Conservation (phyloP, 2,113 vertebrate genomes). For the Scomber scombrus region DNA sequence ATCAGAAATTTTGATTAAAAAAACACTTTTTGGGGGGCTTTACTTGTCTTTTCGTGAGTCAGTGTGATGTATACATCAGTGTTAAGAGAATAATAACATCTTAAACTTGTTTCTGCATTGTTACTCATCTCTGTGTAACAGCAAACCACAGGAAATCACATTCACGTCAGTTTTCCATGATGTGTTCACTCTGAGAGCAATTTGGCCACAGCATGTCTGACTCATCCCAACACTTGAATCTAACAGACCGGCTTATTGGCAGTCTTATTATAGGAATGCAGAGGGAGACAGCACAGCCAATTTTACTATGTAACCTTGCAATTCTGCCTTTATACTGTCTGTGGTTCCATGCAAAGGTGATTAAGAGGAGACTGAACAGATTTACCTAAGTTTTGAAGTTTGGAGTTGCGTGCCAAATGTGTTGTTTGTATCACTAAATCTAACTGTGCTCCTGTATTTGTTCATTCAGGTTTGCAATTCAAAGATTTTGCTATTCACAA, state of each 20-base stretch:
- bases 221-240: slow-evolving; percentile 62
- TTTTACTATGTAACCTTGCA: slow-evolving; percentile 14
- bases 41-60: background rate
- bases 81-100: background rate
- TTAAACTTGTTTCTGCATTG: background rate
- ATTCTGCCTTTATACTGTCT: background rate
- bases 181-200: slow-evolving; percentile 54
- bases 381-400: background rate
- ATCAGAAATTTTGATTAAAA: too few species aligned
- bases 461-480: background rate
- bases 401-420: background rate
- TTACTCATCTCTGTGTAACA: slow-evolving; percentile 18
- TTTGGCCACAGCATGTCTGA: slow-evolving; percentile 46
- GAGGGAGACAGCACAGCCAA: slow-evolving; percentile 13
- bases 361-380: background rate
- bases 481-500: background rate
- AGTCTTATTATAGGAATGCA: slow-evolving; percentile 47
- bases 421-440: background rate
- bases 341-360: slow-evolving; percentile 22
- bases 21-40: too few species aligned
- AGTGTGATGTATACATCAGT: background rate
- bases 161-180: slow-evolving; percentile 42
- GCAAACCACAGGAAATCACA: slow-evolving; percentile 52
- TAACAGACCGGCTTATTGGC: slow-evolving; percentile 43
- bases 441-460: background rate